Evolutionary conservation across 1,140 invertebrate species (phyloP).

Genomic region (Dysdera silvatica): DNA sequence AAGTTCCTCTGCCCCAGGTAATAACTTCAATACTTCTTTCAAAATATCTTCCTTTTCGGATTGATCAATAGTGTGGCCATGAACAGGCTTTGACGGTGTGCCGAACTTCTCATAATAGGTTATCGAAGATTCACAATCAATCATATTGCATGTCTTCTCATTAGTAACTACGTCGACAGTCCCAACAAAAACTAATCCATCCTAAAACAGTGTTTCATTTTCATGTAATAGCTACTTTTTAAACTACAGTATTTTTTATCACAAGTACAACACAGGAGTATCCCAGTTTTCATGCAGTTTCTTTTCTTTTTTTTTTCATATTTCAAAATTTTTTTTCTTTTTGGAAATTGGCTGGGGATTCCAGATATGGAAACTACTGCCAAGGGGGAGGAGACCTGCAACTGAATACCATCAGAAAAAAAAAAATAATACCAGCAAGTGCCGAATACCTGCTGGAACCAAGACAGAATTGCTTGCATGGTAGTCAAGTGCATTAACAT

Average conservation of each 20-base stretch:
- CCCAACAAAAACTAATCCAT: conserved; percentile 53
- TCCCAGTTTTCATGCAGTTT: background rate
- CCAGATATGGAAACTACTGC: too few species aligned
- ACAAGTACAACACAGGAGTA: background rate
- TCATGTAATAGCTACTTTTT: background rate
- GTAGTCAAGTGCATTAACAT: too few species aligned
- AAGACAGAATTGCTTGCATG: too few species aligned
- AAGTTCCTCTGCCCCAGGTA: conserved; percentile 50
- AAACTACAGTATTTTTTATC: background rate
- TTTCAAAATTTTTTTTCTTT: background rate
- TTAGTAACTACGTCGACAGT: conserved; percentile 43
- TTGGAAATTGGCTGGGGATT: too few species aligned
- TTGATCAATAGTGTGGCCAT: background rate
- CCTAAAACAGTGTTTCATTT: conserved; percentile 39
- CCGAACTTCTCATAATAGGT: conserved; percentile 3
- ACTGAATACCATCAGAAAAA: too few species aligned
- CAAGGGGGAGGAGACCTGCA: too few species aligned
- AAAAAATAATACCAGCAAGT: too few species aligned
- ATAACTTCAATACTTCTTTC: conserved; percentile 49
- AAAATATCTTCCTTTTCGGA: conserved; percentile 49
- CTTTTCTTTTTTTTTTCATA: background rate
- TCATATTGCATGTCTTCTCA: conserved; percentile 8
- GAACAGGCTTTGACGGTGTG: background rate
- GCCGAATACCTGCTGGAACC: too few species aligned
- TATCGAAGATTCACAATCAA: background rate